Evolutionary conservation across 2,888 invertebrate species (phyloP), one percentile per base, ranked within the genome.

Genomic region (Erynnis tages): DNA sequence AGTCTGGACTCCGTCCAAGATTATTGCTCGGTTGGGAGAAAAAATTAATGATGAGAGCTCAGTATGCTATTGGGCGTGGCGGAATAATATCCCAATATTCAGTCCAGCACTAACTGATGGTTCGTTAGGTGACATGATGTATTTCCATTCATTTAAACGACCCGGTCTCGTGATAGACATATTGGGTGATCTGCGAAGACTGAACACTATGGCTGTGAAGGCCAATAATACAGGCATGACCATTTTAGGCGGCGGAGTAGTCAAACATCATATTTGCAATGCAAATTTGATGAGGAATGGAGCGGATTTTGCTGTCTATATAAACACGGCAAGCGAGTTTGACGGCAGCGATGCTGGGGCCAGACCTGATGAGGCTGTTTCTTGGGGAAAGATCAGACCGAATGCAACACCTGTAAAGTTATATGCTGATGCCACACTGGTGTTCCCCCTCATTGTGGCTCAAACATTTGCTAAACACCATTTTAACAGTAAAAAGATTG

Each of bases 191-290:
- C 89, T 99, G 53, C 91, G 94, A 48, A 91, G 96, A 49, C 83
- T 99, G 17, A 99, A 99, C 82, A 94, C 95, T 13, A 97, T 99
- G 92, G 96, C 99, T 10, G 95, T 98, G 6, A 96, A 96, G 76
- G 97, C 99, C 0, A 89, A 93, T 16, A 95, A 97, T 72, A 95
- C 96, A n/a, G 99, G 99, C 7, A 96, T 99, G 93, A 94, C 99
- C 29, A 98, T 99, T 56, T 82, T 99, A 54, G 99, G 99, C 2
- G 98, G 98, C 0, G 98, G 98, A 5, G 89, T 99, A 0, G 91
- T 99, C n/a, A 99, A 99, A 82, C 99, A 99, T 86, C 99, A 99
- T 75, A 98, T 99, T 64, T 98, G 97, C 83, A 99, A 99, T 91
- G 98, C 99, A 1, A 99, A 99, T 91, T 91, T 99, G 50, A 99